A percentile compares a stretch with the other conserved stretches of the same genome.
Conservation (phyloP, 2,113 vertebrate species). For the Baryphthengus martii region DNA sequence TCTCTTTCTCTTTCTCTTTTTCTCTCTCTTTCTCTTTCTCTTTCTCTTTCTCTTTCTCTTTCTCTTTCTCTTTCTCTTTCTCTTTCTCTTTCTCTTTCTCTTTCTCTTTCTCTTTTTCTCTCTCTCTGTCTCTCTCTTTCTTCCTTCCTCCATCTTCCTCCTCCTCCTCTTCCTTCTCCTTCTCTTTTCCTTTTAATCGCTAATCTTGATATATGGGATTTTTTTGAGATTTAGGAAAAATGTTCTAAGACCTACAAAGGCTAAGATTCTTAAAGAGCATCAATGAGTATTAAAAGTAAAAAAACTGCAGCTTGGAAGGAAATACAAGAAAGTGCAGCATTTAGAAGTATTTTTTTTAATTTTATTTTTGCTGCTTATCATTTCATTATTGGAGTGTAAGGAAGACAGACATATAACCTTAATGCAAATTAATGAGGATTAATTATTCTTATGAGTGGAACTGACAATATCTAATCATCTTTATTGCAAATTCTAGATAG, state of each 20-base stretch:
- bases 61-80: fast-evolving
- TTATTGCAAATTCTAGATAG: not conserved
- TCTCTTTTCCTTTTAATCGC: not conserved
- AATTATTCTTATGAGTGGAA: not conserved
- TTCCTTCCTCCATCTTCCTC: too few species aligned
- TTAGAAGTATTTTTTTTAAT: not conserved
- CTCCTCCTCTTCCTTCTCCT: not conserved
- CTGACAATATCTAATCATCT: not conserved
- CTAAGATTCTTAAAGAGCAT: not conserved
- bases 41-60: too few species aligned
- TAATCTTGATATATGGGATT: not conserved
- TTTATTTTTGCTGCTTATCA: not conserved
- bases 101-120: too few species aligned
- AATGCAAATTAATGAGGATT: not conserved
- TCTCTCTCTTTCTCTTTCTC: too few species aligned
- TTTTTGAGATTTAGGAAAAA: not conserved
- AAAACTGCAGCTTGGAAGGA: not conserved
- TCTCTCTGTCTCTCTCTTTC: fast-evolving
- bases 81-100: too few species aligned
- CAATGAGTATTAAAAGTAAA: not conserved
- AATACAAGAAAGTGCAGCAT: not conserved
- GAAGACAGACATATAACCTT: not conserved
- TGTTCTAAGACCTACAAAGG: not conserved
- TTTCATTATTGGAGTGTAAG: not conserved
- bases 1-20: not conserved